Base-by-base conservation (phyloP, 2,113 vertebrate species). In the Aptenodytes patagonicus region DNA sequence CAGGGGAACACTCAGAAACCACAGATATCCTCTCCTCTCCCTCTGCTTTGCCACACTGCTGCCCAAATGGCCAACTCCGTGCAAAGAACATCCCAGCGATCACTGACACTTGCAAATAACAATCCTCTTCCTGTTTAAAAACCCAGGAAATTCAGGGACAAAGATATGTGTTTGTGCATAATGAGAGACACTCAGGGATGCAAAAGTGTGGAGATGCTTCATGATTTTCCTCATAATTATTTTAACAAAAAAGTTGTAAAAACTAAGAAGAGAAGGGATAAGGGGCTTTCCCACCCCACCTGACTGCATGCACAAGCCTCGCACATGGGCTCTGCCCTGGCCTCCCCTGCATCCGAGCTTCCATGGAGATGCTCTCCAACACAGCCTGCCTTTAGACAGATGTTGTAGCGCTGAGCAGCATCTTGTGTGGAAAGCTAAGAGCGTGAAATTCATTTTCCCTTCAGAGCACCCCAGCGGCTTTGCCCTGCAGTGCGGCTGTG, bases 41-140 rank as follows among this genome's bases (percentile, higher is more conserved):
- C 68, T 42, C 40, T 62, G 10, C 69, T 87, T 44, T 52, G 40
- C 29, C 78, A 46, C 29, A 0, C 26, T 70, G 64, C 77, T 49
- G 16, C 38, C 42, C 2, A 0, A 66, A 44, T 5, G 8, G 40
- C 14, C 55, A 81, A 0, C 31, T 65, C 28, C 2, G 1, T 11
- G 11, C 70, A n/a, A 66, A 86, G 78, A 62, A 36, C 47, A 46
- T 11, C n/a, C n/a, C 65, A 46, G 42, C 5, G 9, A 8, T 11
- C 12, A 1, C 60, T 34, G 65, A 44, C 7, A 5, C 42, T 69
- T 2, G 1, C 78, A 70, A 26, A 61, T 6, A 61, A 25, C 19
- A 64, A 29, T 25, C 20, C 17, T 38, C 17, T 72, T 58, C n/a
- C 71, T 71, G 8, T 38, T 66, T 55, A 89, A 78, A 69, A 6